Base-by-base conservation (phyloP, 2,797 vertebrate genomes). In the Oreochromis mossambicus region DNA sequence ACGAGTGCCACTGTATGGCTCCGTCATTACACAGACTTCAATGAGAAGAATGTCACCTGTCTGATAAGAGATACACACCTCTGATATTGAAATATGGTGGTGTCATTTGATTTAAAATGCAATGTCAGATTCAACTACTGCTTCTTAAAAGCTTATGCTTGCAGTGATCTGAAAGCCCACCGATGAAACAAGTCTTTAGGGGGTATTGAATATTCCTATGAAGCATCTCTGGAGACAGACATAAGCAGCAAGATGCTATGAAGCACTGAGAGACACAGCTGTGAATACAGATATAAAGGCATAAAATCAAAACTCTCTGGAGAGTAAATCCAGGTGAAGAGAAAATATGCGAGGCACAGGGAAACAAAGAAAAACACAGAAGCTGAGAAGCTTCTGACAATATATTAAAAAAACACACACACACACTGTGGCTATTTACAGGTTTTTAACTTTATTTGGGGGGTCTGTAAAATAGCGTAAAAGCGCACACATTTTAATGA, bases 181-280 rank as follows among this genome's bases (percentile, higher is more conserved):
- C 90, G 89, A 89, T 84, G 85, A 94, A 92, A 92, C 79, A 89
- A 88, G 91, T 92, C 91, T 94, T 91, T 80, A 83, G 92, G 87
- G 92, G 84, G 86, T 87, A 88, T 78, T 92, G 92, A 87, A 89
- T 83, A 79, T 82, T 90, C 77, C 86, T 87, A 56, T 85, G 87
- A 94, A 92, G 87, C 80, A 87, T 94, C 92, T 95, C 93, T 80
- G 85, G 93, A 95, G 94, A 94, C 93, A 84, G 81, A 91, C 86
- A 81, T 63, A 80, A 90, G 75, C 82, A 50, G 83, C 86, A 83
- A 80, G 87, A 83, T 87, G 76, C 88, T 88, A 70, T 90, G 83
- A 93, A 90, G 87, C 86, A 81, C 66, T 82, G 88, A 88, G 87
- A 93, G 43, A 86, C 88, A 86, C 84, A 92, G 92, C 83, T 93